Conservation (phyloP, 2,113 vertebrate species). For the Grallaria varia region DNA sequence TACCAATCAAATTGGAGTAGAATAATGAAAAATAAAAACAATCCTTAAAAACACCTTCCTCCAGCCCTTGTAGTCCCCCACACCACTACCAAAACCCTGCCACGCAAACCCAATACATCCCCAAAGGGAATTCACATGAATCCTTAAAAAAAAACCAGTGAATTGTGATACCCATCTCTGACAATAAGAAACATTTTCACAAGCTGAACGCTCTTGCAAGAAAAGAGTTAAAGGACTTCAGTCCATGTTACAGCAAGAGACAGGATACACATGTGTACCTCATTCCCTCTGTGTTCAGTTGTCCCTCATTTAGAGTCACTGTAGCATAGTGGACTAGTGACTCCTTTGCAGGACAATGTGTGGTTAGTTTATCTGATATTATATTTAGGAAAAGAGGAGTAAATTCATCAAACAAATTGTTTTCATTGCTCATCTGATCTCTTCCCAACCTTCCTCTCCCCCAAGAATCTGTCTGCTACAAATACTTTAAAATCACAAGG, state of each 20-base stretch:
- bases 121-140: not conserved
- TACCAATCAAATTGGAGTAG: no score
- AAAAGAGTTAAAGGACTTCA: not conserved
- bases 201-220: not conserved
- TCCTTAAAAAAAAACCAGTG: not conserved
- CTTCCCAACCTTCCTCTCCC: not conserved
- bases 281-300: not conserved
- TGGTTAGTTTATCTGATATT: not conserved
- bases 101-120: not conserved
- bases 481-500: not conserved
- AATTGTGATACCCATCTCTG: not conserved
- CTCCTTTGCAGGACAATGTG: not conserved
- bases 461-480: not conserved
- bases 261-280: not conserved
- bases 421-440: not conserved
- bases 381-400: not conserved
- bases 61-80: not conserved
- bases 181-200: not conserved
- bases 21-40: no score
- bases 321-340: not conserved
- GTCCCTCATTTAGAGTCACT: not conserved
- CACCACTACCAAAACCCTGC: not conserved
- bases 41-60: no score
- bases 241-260: not conserved
- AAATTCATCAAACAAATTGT: not conserved